Evolutionary conservation across 53 echinoderm and acorn worm species (phyloP).

Genomic region (Hippasteria phrygiana): DNA sequence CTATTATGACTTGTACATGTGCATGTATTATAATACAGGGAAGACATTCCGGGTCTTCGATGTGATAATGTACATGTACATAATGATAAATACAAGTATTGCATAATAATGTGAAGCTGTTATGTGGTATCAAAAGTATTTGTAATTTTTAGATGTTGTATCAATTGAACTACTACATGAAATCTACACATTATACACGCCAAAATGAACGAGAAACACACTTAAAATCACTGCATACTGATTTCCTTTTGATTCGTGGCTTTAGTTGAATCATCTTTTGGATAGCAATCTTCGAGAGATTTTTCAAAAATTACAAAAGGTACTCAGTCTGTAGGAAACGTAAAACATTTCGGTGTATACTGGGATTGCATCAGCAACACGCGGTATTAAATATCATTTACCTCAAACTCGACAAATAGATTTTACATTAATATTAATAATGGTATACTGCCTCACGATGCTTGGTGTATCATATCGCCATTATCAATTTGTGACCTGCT

Average conservation of each 20-base stretch:
- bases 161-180: too few relatives aligned
- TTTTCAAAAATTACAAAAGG: background rate
- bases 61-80: constrained; percentile 42
- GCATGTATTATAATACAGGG: constrained; percentile 36
- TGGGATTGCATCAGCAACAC: too few relatives aligned
- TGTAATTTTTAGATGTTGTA: constrained; percentile 19
- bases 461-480: too few relatives aligned
- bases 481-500: too few relatives aligned
- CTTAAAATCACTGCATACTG: background rate
- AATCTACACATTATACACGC: too few relatives aligned
- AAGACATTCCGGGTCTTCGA: background rate
- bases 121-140: background rate
- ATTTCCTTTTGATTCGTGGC: background rate
- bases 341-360: too few relatives aligned
- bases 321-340: too few relatives aligned
- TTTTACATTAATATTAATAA: too few relatives aligned
- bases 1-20: constrained; percentile 38
- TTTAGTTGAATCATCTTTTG: background rate
- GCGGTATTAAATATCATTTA: too few relatives aligned
- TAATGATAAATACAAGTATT: constrained; percentile 32
- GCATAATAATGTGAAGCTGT: background rate
- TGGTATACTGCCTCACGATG: too few relatives aligned
- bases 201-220: too few relatives aligned
- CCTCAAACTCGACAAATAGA: too few relatives aligned
- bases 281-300: background rate